Evolutionary conservation across 2,113 vertebrate species (phyloP).

Genomic region (Sylvicapra grimmia): DNA sequence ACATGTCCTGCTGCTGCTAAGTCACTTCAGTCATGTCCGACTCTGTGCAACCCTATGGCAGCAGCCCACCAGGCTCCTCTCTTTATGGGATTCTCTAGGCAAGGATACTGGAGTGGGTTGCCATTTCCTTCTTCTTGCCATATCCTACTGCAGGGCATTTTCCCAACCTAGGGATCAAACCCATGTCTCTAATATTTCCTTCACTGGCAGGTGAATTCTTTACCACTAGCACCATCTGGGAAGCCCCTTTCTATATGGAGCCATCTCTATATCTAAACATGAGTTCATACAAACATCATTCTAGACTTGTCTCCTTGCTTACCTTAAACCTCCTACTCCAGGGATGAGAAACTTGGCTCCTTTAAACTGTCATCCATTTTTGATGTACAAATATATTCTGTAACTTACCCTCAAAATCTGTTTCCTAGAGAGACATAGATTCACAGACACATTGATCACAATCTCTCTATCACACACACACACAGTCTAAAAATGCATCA

Average conservation of each 20-base stretch:
- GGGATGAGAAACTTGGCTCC: not conserved
- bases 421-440: not conserved
- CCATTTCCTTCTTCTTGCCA: not conserved
- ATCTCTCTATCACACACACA: not conserved
- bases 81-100: not conserved
- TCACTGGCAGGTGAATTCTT: not conserved
- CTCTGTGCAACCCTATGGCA: not conserved
- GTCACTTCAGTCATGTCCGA: accelerated
- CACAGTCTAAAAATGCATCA: not conserved
- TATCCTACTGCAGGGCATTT: not conserved
- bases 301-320: not conserved
- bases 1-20: not conserved
- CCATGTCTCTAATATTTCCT: not conserved
- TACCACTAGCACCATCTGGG: not conserved
- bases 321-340: not conserved
- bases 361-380: not conserved
- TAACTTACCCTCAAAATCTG: not conserved
- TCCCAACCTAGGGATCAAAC: not conserved
- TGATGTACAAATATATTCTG: not conserved
- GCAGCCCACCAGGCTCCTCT: not conserved
- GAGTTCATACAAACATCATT: not conserved
- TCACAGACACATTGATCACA: not conserved
- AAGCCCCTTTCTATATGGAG: not conserved
- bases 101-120: not conserved
- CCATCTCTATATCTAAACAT: not conserved